Evolutionary conservation across 1,140 invertebrate genomes (phyloP).

Genomic region (Atta cephalotes): DNA sequence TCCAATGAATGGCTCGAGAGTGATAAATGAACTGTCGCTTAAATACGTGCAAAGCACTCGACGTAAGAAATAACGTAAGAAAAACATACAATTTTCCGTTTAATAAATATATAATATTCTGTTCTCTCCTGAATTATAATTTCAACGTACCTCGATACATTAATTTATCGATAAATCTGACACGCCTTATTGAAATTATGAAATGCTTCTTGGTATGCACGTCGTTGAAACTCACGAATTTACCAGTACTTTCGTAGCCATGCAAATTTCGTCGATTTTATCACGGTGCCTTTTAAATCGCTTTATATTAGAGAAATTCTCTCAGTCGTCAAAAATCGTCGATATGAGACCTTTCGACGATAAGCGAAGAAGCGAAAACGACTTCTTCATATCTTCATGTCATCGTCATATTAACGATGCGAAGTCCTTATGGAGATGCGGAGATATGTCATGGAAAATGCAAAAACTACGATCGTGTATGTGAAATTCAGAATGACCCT

Average conservation of each 20-base stretch:
- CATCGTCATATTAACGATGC: background rate
- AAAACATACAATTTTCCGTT: conserved; percentile 12
- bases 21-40: conserved; percentile 22
- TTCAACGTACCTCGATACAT: background rate
- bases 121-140: background rate
- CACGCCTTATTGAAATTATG: conserved; percentile 1
- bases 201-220: background rate
- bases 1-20: background rate
- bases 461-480: conserved; percentile 14
- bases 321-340: conserved; percentile 41
- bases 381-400: conserved; percentile 18
- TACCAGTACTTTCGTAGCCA: background rate
- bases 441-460: conserved; percentile 5
- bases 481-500: conserved; percentile 39
- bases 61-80: conserved; percentile 12
- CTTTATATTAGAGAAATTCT: conserved; percentile 25
- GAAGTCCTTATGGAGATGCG: background rate
- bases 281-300: conserved; percentile 38
- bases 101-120: background rate
- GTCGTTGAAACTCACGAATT: conserved; percentile 11
- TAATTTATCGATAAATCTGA: background rate
- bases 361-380: conserved; percentile 1
- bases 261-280: conserved; percentile 50
- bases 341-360: conserved; percentile 26
- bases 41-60: background rate